Base-by-base conservation (phyloP, 2,113 vertebrate genomes). In the Protobothrops flavoviridis region DNA sequence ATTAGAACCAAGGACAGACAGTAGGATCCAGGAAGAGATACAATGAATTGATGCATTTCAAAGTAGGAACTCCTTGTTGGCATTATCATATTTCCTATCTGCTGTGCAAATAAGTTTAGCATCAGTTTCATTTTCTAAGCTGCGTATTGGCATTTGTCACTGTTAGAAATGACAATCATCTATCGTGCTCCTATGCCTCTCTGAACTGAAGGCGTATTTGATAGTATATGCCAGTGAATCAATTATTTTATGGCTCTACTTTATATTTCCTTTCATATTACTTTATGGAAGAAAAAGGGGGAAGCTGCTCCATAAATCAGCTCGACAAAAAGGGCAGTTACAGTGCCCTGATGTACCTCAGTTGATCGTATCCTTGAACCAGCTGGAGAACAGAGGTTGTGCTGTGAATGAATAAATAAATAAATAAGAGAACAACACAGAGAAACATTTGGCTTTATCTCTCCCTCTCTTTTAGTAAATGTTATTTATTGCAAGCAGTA, bases 211-310 rank as follows among this genome's bases (percentile, higher is more conserved):
- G 95, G 94, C 95, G 96, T 95, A 94, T 97, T 96, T 95, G 86
- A 94, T 95, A 93, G 88, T 95, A 93, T 91, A 92, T 92, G 91
- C 91, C 96, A 94, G 94, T 95, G 95, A 96, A 97, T 97, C 95
- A 96, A 96, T 96, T 97, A 95, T 97, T 97, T 97, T 97, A 96
- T 93, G 86, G 89, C 91, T 96, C 69, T 43, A 93, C 95, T 97
- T 96, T 95, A 92, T 96, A 96, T 96, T 97, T 97, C 93, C 91
- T 96, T 97, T 97, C 93, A 92, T 95, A 92, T 94, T 95, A 90
- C 92, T 91, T 94, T 97, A 93, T 86, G 86, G 92, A 96, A 94
- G 93, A 94, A 92, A 81, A 95, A 95, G 92, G 94, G 55, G 59
- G 93, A 96, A 97, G 94, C 92, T 93, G 11, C 53, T 94, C 50